Evolutionary conservation across 2,113 vertebrate genomes (phyloP), one percentile per base, ranked within the genome.

Genomic region (Ammodytes dubius): DNA sequence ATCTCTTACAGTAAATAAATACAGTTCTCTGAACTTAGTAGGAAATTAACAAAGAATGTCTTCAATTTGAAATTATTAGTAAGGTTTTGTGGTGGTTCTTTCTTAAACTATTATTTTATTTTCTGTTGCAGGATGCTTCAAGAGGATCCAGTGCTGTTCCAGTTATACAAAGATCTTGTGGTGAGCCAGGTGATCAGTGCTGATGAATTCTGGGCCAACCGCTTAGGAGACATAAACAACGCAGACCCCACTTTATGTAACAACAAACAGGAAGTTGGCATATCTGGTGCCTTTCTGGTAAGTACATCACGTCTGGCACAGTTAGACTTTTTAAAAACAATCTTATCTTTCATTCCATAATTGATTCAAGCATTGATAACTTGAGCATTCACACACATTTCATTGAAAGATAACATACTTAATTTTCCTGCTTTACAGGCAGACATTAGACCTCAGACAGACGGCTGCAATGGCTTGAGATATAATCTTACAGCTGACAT

Each of bases 281-380:
- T 99, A 92, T 99, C 98, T 83, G 98, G 98, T 89, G 97, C 98
- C 8, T 99, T 99, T 93, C 95, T 99, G 96, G 98, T 99, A 94
- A 58, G 96, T 82, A 13, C 15, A 37, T 59, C 15, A 49, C 49
- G 6, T 11, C 37, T 54, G 13, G 6, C 17, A 46, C 9, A 70
- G 6, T 39, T n/a, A 43, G 39, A 68, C 15, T 68, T 56, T 47
- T 37, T 2, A 52, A 58, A 43, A 39, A 1, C 46, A 42, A 75
- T 74, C 3, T 39, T 60, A 61, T 74, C 3, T 39, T 60, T 57
- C 37, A 56, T 71, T 13, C 46, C 5, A 71, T 7, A 59, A 57
- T n/a, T 54, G 14, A 66, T 56, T 63, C 2, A 9, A 57, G 5
- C 53, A 58, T 43, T 35, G 56, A 39, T 4, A 37, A 52, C 13